A percentile compares a stretch with the other conserved stretches of the same genome.
Evolutionary conservation across 1,140 invertebrate genomes (phyloP).

Genomic region (Ylistrum balloti): DNA sequence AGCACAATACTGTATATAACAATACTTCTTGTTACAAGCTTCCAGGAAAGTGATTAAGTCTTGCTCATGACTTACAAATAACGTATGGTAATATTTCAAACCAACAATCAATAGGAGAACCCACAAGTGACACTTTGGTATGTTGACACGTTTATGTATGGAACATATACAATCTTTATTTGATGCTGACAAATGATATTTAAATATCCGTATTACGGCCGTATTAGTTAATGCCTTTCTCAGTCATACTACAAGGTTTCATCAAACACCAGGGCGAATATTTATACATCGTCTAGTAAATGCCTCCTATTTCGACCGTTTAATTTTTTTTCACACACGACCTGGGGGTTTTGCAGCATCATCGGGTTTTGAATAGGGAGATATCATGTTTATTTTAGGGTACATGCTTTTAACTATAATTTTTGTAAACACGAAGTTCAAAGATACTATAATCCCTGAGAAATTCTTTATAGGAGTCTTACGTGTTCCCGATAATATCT

Average conservation of each 20-base stretch:
- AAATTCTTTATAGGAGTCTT: background rate
- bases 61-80: background rate
- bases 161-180: background rate
- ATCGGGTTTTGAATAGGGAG: background rate
- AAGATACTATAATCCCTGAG: background rate
- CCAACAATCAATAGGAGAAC: background rate
- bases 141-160: conserved; percentile 26
- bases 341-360: background rate
- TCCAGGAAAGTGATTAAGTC: background rate
- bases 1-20: no score
- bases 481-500: background rate
- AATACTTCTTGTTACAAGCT: background rate
- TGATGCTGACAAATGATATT: conserved; percentile 8
- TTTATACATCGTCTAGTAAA: background rate
- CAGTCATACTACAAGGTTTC: background rate
- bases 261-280: no score
- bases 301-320: background rate
- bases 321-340: background rate
- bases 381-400: background rate
- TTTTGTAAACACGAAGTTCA: background rate
- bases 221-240: background rate
- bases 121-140: background rate
- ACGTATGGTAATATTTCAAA: conserved; percentile 1
- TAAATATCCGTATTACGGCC: background rate
- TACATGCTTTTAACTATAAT: background rate